A percentile compares a stretch with the other conserved stretches of the same genome.
These are phyloP conservation scores for Orthosia incerta DNA, from an alignment of 2,888 invertebrate species.

Conservation along the genomic window DNA sequence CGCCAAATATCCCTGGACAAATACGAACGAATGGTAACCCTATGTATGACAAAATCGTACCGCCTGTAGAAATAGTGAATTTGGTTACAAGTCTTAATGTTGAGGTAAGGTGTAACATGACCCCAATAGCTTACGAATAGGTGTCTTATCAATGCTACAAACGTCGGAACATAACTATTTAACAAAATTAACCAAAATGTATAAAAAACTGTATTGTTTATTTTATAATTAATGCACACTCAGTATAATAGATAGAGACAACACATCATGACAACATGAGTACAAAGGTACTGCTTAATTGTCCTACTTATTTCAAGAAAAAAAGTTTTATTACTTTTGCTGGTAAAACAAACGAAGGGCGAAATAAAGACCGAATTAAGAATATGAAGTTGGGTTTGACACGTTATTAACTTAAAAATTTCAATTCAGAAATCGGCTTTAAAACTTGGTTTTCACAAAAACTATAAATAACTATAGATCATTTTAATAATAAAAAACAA, in stretches of 20 bases:
- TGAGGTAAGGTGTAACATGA: conserved; percentile 8
- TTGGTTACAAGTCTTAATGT: conserved; percentile 6
- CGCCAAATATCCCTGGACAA: no score
- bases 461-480: conserved; percentile 1
- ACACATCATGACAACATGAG: no score
- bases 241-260: no score
- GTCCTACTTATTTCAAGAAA: background rate
- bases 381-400: no score
- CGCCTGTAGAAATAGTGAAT: conserved; percentile 1
- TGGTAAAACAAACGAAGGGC: background rate
- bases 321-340: background rate
- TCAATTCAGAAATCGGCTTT: no score
- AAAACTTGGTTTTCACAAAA: background rate
- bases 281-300: no score
- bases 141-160: background rate
- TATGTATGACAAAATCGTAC: conserved; percentile 9
- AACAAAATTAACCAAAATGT: background rate
- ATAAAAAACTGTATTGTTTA: no score
- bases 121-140: conserved; percentile 24
- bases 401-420: no score
- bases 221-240: no score
- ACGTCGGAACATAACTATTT: background rate
- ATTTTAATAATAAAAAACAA: conserved; percentile 44
- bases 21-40: no score
- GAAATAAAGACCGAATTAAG: no score